Conservation (phyloP, 2,113 vertebrate species). For the Gambusia holbrooki region DNA sequence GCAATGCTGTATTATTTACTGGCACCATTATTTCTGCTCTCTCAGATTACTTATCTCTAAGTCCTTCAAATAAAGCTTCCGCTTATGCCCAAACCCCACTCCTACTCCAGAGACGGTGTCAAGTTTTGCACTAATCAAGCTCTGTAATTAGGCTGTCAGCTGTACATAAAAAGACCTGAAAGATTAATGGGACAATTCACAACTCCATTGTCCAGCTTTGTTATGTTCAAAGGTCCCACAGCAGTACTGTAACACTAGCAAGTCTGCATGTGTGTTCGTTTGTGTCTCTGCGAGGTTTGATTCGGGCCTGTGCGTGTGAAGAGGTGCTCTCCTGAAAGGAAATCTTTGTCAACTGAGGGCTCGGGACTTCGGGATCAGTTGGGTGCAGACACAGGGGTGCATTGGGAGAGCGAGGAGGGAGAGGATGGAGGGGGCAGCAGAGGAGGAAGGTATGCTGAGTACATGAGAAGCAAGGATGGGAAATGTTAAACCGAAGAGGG, state of each 20-base stretch:
- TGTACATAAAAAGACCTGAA: conserved; percentile 45
- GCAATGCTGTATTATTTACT: not conserved
- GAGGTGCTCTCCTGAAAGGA: conserved; percentile 70
- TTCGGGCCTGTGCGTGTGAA: conserved; percentile 31
- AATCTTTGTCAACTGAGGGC: conserved; percentile 70
- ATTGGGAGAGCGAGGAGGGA: not conserved
- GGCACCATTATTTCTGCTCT: not conserved
- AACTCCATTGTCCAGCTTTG: conserved; percentile 51
- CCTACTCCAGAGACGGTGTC: conserved; percentile 39
- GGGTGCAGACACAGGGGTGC: conserved; percentile 57
- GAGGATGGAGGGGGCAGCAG: not conserved
- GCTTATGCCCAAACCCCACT: conserved; percentile 12
- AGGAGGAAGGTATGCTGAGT: conserved; percentile 12
- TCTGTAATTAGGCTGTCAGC: conserved; percentile 50
- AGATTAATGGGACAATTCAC: conserved; percentile 62
- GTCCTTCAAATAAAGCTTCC: conserved; percentile 25
- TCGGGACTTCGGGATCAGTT: conserved; percentile 63
- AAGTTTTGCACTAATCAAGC: conserved; percentile 50
- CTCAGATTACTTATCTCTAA: conserved; percentile 26
- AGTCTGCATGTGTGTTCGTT: conserved; percentile 21
- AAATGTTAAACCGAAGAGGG: conserved; percentile 18
- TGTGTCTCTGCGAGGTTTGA: conserved; percentile 3
- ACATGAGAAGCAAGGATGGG: conserved; percentile 36
- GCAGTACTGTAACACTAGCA: conserved; percentile 62
- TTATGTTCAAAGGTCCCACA: conserved; percentile 51